Conservation (phyloP, 2,113 vertebrate species). For the Pluvialis apricaria region DNA sequence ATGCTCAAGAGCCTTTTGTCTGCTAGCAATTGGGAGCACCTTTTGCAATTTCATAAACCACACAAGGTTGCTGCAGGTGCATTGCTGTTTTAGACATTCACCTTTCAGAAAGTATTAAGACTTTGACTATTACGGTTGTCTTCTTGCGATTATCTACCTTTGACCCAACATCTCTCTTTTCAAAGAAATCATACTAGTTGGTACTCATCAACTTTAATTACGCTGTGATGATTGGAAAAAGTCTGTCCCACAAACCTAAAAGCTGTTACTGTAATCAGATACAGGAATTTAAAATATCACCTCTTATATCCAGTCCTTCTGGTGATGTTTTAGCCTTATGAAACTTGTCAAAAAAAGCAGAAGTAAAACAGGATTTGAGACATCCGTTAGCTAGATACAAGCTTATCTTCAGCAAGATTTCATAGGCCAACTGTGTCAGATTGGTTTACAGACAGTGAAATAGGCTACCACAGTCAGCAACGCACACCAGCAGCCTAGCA, state of each 20-base stretch:
- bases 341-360: not conserved
- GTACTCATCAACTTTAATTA: not conserved
- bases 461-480: conserved; percentile 3
- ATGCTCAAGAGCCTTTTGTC: not conserved
- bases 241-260: not conserved
- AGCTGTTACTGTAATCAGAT: not conserved
- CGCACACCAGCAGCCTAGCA: conserved; percentile 1
- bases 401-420: not conserved
- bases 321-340: not conserved
- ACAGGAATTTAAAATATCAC: not conserved
- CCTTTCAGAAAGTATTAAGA: not conserved
- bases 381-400: not conserved
- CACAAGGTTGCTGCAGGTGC: not conserved
- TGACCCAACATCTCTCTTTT: not conserved
- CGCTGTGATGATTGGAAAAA: not conserved
- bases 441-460: not conserved
- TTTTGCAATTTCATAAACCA: not conserved
- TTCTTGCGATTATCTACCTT: not conserved
- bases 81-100: not conserved
- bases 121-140: not conserved
- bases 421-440: not conserved
- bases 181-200: not conserved
- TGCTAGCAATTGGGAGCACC: not conserved
- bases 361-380: not conserved
- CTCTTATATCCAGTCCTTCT: not conserved